A percentile compares a stretch with the other conserved stretches of the same genome.
Conservation (phyloP, 2,888 invertebrate genomes). For the Amiota communis region DNA sequence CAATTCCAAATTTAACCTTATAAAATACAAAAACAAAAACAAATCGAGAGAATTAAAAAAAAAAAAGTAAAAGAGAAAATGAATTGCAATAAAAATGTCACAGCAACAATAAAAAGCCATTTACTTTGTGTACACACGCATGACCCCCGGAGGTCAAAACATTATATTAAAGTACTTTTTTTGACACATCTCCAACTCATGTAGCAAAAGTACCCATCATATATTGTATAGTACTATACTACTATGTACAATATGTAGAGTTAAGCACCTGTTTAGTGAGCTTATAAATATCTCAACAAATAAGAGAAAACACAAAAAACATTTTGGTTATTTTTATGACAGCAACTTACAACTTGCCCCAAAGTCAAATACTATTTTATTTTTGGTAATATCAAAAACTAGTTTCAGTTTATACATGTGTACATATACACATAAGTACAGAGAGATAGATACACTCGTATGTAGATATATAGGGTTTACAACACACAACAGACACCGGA, state of each 20-base stretch:
- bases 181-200: neutral
- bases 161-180: neutral
- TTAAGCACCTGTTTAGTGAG: constrained; percentile 1
- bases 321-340: constrained; percentile 6
- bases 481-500: constrained; percentile 4
- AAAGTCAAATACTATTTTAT: neutral
- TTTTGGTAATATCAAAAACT: neutral
- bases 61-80: too few relatives aligned
- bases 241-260: neutral
- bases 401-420: neutral
- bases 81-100: neutral
- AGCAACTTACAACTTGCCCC: neutral
- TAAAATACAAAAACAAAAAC: neutral
- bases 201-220: neutral
- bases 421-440: neutral
- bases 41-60: neutral
- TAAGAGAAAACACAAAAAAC: neutral
- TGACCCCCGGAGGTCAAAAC: constrained; percentile 5
- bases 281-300: neutral
- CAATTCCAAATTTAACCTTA: neutral
- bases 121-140: neutral
- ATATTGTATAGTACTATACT: too few relatives aligned
- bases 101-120: neutral
- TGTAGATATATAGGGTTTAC: neutral
- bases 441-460: neutral